Percentiles rank a stretch among this genome's conserved stretches.
Evolutionary conservation across 2,113 vertebrate genomes (phyloP).

Genomic region (Polypterus senegalus): DNA sequence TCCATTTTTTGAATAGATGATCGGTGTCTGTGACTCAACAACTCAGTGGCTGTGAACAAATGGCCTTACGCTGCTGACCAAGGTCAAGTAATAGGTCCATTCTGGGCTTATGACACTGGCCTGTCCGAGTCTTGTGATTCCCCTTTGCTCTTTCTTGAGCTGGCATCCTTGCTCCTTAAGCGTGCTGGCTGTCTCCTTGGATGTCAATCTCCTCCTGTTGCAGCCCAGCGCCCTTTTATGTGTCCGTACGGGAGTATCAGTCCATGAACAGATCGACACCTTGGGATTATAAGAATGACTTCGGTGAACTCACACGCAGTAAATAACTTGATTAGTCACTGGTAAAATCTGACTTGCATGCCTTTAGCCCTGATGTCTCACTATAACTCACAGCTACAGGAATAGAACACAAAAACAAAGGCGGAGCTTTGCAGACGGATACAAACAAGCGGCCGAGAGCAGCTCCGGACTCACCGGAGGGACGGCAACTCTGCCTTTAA

Average conservation of each 20-base stretch:
- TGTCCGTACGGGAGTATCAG: constrained; percentile 22
- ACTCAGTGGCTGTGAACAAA: neutral
- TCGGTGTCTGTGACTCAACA: neutral
- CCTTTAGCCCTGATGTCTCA: constrained; percentile 34
- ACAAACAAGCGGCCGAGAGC: no score
- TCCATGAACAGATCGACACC: constrained; percentile 40
- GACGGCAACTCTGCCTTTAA: no score
- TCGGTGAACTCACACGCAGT: constrained; percentile 40
- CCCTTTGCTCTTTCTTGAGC: constrained; percentile 1
- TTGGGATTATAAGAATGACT: constrained; percentile 23
- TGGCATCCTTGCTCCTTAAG: constrained; percentile 17
- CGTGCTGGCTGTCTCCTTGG: constrained; percentile 23
- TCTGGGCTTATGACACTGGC: neutral
- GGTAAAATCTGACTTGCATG: constrained; percentile 40
- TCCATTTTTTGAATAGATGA: neutral
- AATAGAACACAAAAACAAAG: constrained; percentile 42
- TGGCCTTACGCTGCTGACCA: neutral
- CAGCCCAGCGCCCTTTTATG: constrained; percentile 16
- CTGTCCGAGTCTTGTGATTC: neutral
- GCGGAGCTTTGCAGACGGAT: neutral
- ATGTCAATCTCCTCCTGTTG: constrained; percentile 24
- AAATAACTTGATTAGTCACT: constrained; percentile 56
- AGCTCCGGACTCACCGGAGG: no score
- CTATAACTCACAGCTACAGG: constrained; percentile 50
- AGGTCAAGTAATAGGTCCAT: neutral